phyloP scores from a whole-genome alignment of 2,113 vertebrate species.

The Gadus macrocephalus region DNA sequence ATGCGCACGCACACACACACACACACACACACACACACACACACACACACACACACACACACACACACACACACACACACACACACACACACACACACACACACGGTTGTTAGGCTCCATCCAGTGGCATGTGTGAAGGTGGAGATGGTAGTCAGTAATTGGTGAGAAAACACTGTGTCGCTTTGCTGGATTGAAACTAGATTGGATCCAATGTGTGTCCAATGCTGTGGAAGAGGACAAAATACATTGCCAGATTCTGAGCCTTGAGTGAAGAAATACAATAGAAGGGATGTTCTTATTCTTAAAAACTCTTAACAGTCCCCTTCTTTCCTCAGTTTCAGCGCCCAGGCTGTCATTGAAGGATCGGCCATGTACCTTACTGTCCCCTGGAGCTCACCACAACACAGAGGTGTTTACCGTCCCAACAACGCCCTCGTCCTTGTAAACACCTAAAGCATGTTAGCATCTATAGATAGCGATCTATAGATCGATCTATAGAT shows the following conservation, averaged over 20 bases:
- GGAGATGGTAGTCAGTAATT: slow-evolving; percentile 65
- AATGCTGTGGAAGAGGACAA: slow-evolving; percentile 30
- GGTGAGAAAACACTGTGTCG: slow-evolving; percentile 70
- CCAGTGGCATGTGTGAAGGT: slow-evolving; percentile 66
- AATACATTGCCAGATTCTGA: too few species aligned
- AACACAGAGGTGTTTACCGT: too few species aligned
- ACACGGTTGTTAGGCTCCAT: slow-evolving; percentile 35
- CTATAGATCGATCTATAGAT: too few species aligned
- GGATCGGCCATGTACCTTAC: too few species aligned
- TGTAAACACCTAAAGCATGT: not conserved
- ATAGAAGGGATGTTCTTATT: too few species aligned
- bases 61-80: slow-evolving; percentile 4
- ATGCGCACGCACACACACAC: not conserved
- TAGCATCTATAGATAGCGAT: not conserved
- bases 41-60: slow-evolving; percentile 18
- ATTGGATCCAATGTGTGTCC: slow-evolving; percentile 52
- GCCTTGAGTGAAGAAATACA: too few species aligned
- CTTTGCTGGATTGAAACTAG: slow-evolving; percentile 51
- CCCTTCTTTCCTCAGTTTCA: too few species aligned
- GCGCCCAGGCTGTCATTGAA: too few species aligned
- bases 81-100: slow-evolving; percentile 4
- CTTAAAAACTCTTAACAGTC: too few species aligned
- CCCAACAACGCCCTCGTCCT: too few species aligned
- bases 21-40: not conserved
- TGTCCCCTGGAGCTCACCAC: not conserved